Base-by-base conservation (phyloP, 2,113 vertebrate genomes). In the Podilymbus podiceps region DNA sequence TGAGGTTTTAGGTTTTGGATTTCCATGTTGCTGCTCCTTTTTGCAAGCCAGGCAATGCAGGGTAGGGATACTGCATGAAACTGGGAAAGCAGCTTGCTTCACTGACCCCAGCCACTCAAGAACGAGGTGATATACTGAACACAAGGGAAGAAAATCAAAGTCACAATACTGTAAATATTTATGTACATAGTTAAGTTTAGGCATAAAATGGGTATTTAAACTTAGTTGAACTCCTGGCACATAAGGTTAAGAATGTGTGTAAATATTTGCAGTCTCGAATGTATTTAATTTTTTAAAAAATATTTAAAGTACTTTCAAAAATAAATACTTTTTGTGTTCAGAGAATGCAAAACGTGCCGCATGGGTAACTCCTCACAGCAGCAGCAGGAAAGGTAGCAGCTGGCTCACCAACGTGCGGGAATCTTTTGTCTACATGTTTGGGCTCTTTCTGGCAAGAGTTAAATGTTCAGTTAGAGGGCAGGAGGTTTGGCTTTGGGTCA, bases 401-500 rank as follows among this genome's bases (percentile, higher is more conserved):
- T 84, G 80, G 50, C 60, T 81, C 38, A 58, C 46, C 0, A 1
- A 67, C 76, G 27, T 38, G 52, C n/a, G 1, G 42, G 40, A 77
- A 13, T 9, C 91, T 72, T 85, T 93, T 88, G 75, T 94, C 76
- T 83, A 0, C 8, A 0, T 21, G 11, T 62, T 92, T 1, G 2
- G 59, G 55, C 63, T 56, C 55, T 91, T 49, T 90, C 67, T 14
- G 8, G 68, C 52, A 87, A 78, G 89, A 95, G 86, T 90, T 86
- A 78, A 86, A 47, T 40, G 56, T 82, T 86, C 55, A 88, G 76
- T 93, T 92, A 15, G 86, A 92, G 88, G 91, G 82, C 71, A 90
- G 89, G 72, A 95, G 86, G 42, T 47, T 90, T 80, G 75, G 79
- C 76, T 73, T 93, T 77, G 93, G 93, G 90, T 93, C 74, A 74